phyloP scores from a whole-genome alignment of 2,888 invertebrate species.

The Mactromeris polynyma region DNA sequence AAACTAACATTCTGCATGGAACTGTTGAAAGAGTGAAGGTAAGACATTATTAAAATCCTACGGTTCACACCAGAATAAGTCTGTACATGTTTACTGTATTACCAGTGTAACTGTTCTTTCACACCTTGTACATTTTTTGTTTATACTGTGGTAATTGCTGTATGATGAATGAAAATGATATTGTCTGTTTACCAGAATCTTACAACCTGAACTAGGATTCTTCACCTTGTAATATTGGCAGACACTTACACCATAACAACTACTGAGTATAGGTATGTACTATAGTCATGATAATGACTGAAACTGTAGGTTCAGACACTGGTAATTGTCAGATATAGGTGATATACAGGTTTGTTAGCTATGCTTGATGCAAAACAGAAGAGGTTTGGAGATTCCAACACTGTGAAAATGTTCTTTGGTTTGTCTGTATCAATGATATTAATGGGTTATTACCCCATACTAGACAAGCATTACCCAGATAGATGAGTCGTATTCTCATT shows the following conservation, averaged over 20 bases:
- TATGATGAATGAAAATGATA: neutral
- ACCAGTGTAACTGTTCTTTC: neutral
- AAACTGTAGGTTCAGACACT: neutral
- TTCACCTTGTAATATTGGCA: neutral
- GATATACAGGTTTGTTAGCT: neutral
- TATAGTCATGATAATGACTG: neutral
- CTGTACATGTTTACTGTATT: neutral
- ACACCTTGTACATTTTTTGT: neutral
- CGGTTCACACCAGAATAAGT: neutral
- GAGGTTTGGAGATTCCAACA: neutral
- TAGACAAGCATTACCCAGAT: no score
- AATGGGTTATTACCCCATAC: no score
- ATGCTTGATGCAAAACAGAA: conserved; percentile 1
- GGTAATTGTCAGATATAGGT: neutral
- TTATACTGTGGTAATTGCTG: neutral
- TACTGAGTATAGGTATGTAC: neutral
- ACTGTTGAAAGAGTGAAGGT: neutral
- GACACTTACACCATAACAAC: neutral
- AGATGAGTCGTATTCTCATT: neutral
- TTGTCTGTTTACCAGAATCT: neutral
- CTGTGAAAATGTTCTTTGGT: no score
- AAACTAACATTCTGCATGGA: neutral
- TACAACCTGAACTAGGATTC: neutral
- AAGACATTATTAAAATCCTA: neutral
- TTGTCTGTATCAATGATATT: no score